These are phyloP conservation scores for Agrochola macilenta DNA, from an alignment of 2,888 invertebrate species.

Conservation along the genomic window DNA sequence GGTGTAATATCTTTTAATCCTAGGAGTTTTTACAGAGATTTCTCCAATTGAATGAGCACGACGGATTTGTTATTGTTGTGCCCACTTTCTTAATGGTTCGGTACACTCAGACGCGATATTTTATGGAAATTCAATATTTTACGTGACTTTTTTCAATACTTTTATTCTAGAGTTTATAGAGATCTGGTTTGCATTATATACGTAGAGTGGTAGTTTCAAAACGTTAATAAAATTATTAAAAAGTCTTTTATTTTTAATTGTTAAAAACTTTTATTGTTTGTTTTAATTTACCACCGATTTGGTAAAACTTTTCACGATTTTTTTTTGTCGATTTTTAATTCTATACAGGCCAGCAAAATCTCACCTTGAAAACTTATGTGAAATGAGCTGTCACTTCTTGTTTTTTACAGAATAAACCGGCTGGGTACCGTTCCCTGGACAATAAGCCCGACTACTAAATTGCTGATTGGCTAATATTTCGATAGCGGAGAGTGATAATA, in stretches of 20 bases:
- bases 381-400: too few relatives aligned
- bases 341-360: too few relatives aligned
- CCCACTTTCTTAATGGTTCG: constrained; percentile 26
- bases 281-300: too few relatives aligned
- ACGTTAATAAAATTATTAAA: neutral
- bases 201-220: too few relatives aligned
- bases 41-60: constrained; percentile 28
- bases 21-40: constrained; percentile 9
- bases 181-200: too few relatives aligned
- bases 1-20: constrained; percentile 7
- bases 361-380: too few relatives aligned
- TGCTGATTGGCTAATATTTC: neutral
- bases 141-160: constrained; percentile 57
- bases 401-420: too few relatives aligned
- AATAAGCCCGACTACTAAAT: neutral
- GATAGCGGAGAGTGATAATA: too few relatives aligned
- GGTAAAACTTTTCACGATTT: too few relatives aligned
- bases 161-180: neutral
- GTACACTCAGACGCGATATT: constrained; percentile 36
- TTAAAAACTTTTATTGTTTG: neutral
- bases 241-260: neutral
- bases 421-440: too few relatives aligned
- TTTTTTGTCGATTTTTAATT: too few relatives aligned
- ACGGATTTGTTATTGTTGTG: constrained; percentile 48
- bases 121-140: constrained; percentile 53